Evolutionary conservation across 2,797 vertebrate species (phyloP), one percentile per base, ranked within the genome.

Genomic region (Rhodeus uyekii): DNA sequence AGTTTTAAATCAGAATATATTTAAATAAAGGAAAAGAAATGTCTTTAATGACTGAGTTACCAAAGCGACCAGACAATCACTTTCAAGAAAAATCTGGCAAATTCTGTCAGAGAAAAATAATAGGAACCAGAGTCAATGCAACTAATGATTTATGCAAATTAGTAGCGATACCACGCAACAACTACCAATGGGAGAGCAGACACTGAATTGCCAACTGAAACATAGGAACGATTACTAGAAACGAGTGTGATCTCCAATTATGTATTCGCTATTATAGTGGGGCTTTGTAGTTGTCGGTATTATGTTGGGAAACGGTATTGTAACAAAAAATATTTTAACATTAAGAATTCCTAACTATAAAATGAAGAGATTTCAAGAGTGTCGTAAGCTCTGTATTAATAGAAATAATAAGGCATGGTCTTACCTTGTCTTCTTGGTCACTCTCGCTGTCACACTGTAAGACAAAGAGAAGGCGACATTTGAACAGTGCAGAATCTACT

Each of bases 341-440:
- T 18, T 68, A 14, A 18, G 14, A 42, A 29, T 32, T 71, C 27
- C 5, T 48, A 12, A 32, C 22, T 16, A 22, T 22, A 22, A 71
- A 22, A 32, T 71, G 22, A 9, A 53, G 18, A 44, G 22, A 42
- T 42, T 38, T 65, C 22, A 24, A 38, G 4, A 29, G 18, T 78
- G 22, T 50, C 10, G 14, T 53, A 18, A 27, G 24, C 27, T 24
- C 19, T 53, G 32, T n/a, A 46, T 2, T 42, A 61, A 73, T 10
- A 53, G 10, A 61, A 48, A 32, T 16, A 39, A 39, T 39, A 9
- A 42, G 10, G 22, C 38, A 60, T 55, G 58, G 64, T 32, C 91
- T 93, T 96, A 98, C 98, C 97, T 99, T 98, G 90, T 96, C 96
- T 87, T 98, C 97, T 87, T 95, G 97, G 90, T 98, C 97, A 65